Conservation (phyloP, 2,113 vertebrate genomes). For the Cryptoleucopteryx plumbea region DNA sequence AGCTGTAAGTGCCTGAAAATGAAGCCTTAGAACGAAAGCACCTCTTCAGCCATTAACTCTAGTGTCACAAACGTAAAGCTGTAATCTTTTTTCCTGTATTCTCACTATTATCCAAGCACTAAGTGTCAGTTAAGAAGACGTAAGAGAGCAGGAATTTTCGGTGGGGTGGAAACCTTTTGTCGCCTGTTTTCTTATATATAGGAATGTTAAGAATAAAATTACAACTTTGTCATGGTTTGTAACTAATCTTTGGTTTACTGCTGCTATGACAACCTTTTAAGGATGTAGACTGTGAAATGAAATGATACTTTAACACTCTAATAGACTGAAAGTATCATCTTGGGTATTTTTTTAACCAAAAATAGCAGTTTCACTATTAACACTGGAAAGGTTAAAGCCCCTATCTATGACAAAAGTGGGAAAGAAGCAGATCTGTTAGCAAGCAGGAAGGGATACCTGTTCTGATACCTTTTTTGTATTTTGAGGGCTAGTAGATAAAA, state of each 20-base stretch:
- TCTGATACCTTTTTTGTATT: neutral
- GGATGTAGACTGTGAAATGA: conserved; percentile 14
- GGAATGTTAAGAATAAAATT: conserved; percentile 11
- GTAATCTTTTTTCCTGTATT: conserved; percentile 25
- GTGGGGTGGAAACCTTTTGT: conserved; percentile 5
- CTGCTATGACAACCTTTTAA: conserved; percentile 49
- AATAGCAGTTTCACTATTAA: neutral
- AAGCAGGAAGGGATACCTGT: neutral
- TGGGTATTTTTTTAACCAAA: neutral
- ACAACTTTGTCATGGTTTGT: conserved; percentile 25
- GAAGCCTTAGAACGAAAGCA: conserved; percentile 20
- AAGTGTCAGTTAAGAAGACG: conserved; percentile 35
- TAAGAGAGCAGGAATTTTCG: conserved; percentile 26
- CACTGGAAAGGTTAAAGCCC: neutral
- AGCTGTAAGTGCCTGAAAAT: conserved; percentile 21
- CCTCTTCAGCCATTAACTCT: conserved; percentile 31
- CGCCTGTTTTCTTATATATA: neutral
- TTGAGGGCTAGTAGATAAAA: neutral
- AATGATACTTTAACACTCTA: neutral
- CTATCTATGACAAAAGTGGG: neutral
- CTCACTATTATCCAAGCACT: conserved; percentile 17
- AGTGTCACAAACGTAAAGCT: conserved; percentile 18
- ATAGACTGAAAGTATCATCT: neutral
- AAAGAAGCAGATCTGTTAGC: neutral
- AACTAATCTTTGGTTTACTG: conserved; percentile 27